These are phyloP conservation scores for Chloroceryle amazona DNA, from an alignment of 2,797 vertebrate genomes.

Conservation along the genomic window DNA sequence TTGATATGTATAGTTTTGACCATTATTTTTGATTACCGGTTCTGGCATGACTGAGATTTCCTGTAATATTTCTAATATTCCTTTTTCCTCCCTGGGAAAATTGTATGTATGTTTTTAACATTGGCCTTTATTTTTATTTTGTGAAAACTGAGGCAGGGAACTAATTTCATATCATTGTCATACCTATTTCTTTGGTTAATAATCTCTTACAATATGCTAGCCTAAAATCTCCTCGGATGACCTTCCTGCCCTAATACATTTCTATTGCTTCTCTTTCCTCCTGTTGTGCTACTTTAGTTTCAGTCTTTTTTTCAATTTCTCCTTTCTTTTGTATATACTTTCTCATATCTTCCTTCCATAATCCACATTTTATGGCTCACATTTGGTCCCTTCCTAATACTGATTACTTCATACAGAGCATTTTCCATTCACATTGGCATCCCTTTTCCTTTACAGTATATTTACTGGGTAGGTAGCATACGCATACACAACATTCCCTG, in stretches of 20 bases:
- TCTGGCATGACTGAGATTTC: slow-evolving; percentile 74
- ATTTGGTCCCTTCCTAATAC: slow-evolving; percentile 7
- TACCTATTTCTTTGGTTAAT: slow-evolving; percentile 69
- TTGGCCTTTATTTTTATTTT: slow-evolving; percentile 73
- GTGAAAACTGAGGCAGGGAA: slow-evolving; percentile 70
- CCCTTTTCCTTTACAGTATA: slow-evolving; percentile 6
- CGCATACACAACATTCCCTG: not conserved
- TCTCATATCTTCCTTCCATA: slow-evolving; percentile 4
- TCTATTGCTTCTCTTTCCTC: slow-evolving; percentile 23
- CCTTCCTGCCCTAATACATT: slow-evolving; percentile 23
- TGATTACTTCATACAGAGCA: slow-evolving; percentile 38
- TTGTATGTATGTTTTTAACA: slow-evolving; percentile 73
- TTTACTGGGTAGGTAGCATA: slow-evolving; percentile 23
- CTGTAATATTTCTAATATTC: slow-evolving; percentile 81
- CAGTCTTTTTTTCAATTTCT: slow-evolving; percentile 4
- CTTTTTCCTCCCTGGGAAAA: slow-evolving; percentile 77
- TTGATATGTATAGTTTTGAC: slow-evolving; percentile 61
- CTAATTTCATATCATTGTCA: slow-evolving; percentile 71
- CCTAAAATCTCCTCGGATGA: slow-evolving; percentile 47
- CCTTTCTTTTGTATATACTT: slow-evolving; percentile 9
- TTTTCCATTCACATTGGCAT: slow-evolving; percentile 29
- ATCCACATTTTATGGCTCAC: slow-evolving; percentile 6
- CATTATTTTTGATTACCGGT: slow-evolving; percentile 80
- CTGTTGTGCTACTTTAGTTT: slow-evolving; percentile 33
- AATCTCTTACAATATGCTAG: slow-evolving; percentile 67